Base-by-base conservation (phyloP, 2,888 invertebrate species). In the Amphiduros pacificus region DNA sequence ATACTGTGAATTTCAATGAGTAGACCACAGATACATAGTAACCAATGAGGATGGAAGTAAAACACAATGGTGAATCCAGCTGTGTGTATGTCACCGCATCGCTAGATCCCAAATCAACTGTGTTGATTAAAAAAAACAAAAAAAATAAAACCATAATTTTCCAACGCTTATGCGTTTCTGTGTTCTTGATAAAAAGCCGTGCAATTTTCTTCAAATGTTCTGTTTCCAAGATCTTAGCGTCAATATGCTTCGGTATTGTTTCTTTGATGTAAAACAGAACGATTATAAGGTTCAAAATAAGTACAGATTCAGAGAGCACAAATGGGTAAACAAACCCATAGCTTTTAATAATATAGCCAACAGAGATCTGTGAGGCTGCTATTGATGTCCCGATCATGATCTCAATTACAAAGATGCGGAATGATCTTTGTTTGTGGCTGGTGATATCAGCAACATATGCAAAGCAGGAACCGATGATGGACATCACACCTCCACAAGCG, bases 361-460 rank as follows among this genome's bases (percentile, higher is more conserved):
- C 14, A 14, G 14, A 28, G 11, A 58, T 26, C 17, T 50, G 32
- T 2, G 58, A 58, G 1, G 24, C 6, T 3, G 27, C 40, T 9
- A 58, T 32, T 6, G 36, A 31, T 14, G 51, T 26, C 4, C 40
- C 36, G 14, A 58, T 32, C 9, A 11, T 32, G 3, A 51, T 11
- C 27, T 58, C 58, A 1, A 58, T 31, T 11, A 50, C 24, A 31
- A 50, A 32, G 26, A 58, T 58, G 58, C 50, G 58, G 2, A 58
- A 14, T 17, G 58, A 50, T 2, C 50, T 29, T 26, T 50, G 14
- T 32, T 22, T 26, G 22, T 58, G 50, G 6, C 50, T 9, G 14
- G 58, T 58, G 20, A 58, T 27, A 36, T 58, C 58, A 29, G 50
- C 58, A 11, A 58, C 24, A 36, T 58, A 58, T 3, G 58, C 50